Evolutionary conservation across 2,797 vertebrate species (phyloP).

Genomic region (Erpetoichthys calabaricus): DNA sequence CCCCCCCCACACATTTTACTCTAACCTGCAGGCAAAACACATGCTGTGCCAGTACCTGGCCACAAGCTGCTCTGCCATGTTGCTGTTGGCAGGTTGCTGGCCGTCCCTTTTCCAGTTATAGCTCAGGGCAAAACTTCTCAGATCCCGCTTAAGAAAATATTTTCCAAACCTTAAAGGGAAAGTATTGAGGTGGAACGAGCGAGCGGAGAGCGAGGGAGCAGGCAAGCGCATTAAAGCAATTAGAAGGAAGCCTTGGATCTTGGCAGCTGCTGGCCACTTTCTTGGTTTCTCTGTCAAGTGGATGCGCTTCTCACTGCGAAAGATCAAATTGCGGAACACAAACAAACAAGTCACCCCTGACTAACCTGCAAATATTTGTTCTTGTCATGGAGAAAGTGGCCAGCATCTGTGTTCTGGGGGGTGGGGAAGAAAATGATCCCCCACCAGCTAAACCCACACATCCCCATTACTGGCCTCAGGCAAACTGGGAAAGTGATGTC

Average conservation of each 20-base stretch:
- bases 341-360: background rate
- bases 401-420: too few relatives aligned
- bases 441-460: too few relatives aligned
- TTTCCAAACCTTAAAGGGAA: slow-evolving; percentile 1
- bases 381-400: too few relatives aligned
- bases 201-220: too few relatives aligned
- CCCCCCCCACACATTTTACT: background rate
- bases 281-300: background rate
- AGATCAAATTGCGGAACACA: slow-evolving; percentile 1
- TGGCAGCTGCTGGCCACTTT: background rate
- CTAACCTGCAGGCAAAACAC: background rate
- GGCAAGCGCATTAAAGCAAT: background rate
- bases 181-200: background rate
- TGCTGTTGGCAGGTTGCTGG: slow-evolving; percentile 6
- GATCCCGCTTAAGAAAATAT: background rate
- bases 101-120: background rate
- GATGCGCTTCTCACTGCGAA: background rate
- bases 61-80: slow-evolving; percentile 1
- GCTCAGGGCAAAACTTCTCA: slow-evolving; percentile 1
- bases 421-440: too few relatives aligned
- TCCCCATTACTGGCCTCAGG: too few relatives aligned
- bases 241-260: background rate
- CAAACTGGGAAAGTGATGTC: too few relatives aligned
- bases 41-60: background rate
- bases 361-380: too few relatives aligned